Conservation (phyloP, 2,113 vertebrate species). For the Oncorhynchus kisutch region DNA sequence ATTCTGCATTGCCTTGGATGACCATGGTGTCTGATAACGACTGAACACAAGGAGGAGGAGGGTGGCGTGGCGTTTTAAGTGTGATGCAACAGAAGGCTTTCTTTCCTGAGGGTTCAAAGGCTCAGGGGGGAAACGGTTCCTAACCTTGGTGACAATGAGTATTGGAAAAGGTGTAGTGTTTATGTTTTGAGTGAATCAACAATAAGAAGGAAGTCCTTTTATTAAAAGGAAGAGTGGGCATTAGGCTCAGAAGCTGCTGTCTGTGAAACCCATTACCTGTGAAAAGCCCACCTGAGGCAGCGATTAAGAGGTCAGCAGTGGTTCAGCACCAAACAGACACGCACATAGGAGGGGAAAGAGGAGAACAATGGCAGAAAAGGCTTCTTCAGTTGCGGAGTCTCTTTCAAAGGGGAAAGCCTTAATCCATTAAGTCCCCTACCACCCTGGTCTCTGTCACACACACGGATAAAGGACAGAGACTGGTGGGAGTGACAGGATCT, state of each 20-base stretch:
- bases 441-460: not conserved
- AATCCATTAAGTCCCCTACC: conserved; percentile 32
- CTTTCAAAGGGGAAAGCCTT: conserved; percentile 39
- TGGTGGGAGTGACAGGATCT: too few relatives aligned
- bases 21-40: too few relatives aligned
- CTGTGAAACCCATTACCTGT: conserved; percentile 40
- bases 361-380: conserved; percentile 35
- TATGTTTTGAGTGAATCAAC: conserved; percentile 8
- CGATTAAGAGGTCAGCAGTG: conserved; percentile 49
- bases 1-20: too few relatives aligned
- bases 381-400: conserved; percentile 5
- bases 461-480: not conserved
- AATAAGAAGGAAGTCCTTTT: conserved; percentile 15
- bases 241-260: conserved; percentile 7
- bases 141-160: conserved; percentile 12
- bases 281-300: conserved; percentile 48
- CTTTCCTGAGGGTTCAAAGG: not conserved
- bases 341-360: conserved; percentile 38
- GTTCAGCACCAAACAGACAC: conserved; percentile 33
- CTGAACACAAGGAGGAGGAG: too few relatives aligned
- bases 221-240: conserved; percentile 7
- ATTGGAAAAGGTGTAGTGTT: conserved; percentile 7
- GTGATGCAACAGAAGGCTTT: not conserved
- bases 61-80: too few relatives aligned
- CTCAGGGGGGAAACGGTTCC: not conserved